phyloP scores from a whole-genome alignment of 1,140 invertebrate genomes.

The Acromyrmex heyeri region DNA sequence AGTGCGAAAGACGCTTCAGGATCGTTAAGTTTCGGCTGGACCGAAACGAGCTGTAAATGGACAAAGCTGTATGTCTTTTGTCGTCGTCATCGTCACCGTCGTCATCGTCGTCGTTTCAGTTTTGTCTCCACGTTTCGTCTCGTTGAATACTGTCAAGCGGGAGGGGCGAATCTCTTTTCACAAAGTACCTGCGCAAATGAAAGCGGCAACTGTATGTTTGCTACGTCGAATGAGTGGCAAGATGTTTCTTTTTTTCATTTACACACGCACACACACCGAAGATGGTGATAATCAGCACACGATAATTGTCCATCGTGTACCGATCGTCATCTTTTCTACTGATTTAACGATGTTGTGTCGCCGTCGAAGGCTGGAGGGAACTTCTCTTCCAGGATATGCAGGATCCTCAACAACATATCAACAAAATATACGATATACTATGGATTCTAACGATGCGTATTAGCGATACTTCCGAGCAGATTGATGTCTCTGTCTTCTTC shows the following conservation, averaged over 20 bases:
- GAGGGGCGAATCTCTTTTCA: conserved; percentile 76
- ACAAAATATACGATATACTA: conserved; percentile 51
- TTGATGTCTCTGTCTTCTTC: conserved; percentile 44
- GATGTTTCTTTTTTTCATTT: conserved; percentile 26
- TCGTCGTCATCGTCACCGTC: conserved; percentile 60
- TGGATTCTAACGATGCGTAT: conserved; percentile 52
- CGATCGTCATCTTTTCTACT: conserved; percentile 11
- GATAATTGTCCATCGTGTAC: conserved; percentile 7
- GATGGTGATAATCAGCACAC: background rate
- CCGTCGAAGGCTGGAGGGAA: conserved; percentile 46
- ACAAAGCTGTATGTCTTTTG: conserved; percentile 32
- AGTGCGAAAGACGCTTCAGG: background rate
- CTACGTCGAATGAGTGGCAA: conserved; percentile 54
- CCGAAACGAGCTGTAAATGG: conserved; percentile 68
- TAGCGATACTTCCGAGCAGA: conserved; percentile 36
- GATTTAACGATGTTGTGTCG: conserved; percentile 18
- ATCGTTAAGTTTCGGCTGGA: conserved; percentile 77
- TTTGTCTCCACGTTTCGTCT: conserved; percentile 46
- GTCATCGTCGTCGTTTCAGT: conserved; percentile 35
- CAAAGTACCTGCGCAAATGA: conserved; percentile 73
- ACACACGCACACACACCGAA: conserved; percentile 29
- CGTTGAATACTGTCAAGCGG: conserved; percentile 52
- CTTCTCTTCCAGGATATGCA: conserved; percentile 45
- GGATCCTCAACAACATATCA: conserved; percentile 74
- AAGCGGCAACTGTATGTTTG: conserved; percentile 45